These are phyloP conservation scores for Iphiclides podalirius DNA, from an alignment of 2,888 invertebrate species.

Conservation along the genomic window DNA sequence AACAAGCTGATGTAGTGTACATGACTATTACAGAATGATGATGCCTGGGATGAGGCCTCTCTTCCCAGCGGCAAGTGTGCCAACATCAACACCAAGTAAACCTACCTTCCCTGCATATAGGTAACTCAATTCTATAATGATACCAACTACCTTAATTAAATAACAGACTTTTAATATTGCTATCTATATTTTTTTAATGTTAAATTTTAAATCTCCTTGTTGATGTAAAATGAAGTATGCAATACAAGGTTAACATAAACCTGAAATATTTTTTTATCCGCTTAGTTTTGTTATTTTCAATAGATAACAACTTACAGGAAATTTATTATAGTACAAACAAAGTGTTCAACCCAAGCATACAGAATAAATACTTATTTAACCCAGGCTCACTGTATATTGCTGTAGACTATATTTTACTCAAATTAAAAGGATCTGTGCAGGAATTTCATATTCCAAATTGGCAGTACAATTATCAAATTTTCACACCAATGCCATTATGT, in stretches of 20 bases:
- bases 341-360: no score
- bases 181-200: no score
- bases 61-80: slow-evolving; percentile 89
- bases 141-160: slow-evolving; percentile 18
- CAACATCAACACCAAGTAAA: slow-evolving; percentile 81
- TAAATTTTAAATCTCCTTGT: no score
- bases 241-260: no score
- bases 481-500: slow-evolving; percentile 10
- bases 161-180: slow-evolving; percentile 12
- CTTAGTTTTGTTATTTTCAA: no score
- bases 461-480: slow-evolving; percentile 12
- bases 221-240: no score
- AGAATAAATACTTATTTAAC: no score
- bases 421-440: slow-evolving; percentile 10
- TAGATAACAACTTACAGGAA: no score
- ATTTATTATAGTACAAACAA: no score
- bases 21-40: slow-evolving; percentile 64
- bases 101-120: slow-evolving; percentile 91
- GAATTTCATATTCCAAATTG: slow-evolving; percentile 7
- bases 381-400: neutral
- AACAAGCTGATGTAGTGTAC: neutral
- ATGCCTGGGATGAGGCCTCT: slow-evolving; percentile 84
- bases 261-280: no score
- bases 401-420: neutral
- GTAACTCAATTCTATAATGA: no score